Conservation (phyloP, 2,888 invertebrate genomes). For the Ectemnius continuus region DNA sequence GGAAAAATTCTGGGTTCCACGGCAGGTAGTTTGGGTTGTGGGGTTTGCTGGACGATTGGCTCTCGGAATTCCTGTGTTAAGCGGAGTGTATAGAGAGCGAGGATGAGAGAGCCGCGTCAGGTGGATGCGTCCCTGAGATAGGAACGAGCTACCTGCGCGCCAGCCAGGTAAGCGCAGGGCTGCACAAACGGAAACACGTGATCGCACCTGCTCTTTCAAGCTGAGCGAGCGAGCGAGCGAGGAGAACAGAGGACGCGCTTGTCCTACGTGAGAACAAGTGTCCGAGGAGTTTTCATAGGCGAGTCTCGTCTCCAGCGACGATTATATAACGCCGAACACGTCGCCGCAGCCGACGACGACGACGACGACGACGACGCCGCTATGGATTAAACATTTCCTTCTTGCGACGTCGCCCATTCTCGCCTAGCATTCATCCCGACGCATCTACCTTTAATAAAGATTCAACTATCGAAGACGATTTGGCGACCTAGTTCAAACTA, state of each 20-base stretch:
- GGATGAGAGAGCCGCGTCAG: too few species aligned
- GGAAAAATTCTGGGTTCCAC: too few species aligned
- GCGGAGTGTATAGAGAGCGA: too few species aligned
- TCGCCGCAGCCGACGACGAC: too few species aligned
- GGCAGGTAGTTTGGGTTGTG: too few species aligned
- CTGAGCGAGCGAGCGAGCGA: too few species aligned
- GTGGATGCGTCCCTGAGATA: conserved; percentile 33
- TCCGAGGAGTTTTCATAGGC: conserved; percentile 24
- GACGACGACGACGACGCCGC: too few species aligned
- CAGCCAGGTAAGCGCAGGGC: conserved; percentile 24
- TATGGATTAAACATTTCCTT: neutral
- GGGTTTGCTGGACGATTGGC: too few species aligned
- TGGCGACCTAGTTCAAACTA: too few species aligned
- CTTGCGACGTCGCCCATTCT: neutral
- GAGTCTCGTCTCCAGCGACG: conserved; percentile 1
- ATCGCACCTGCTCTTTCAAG: conserved; percentile 21
- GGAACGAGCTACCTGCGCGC: conserved; percentile 36
- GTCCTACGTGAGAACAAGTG: conserved; percentile 47
- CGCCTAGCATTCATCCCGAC: neutral
- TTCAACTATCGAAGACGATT: too few species aligned
- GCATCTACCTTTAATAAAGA: too few species aligned
- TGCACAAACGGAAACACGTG: conserved; percentile 50
- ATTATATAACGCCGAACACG: conserved; percentile 16
- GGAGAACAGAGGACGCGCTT: conserved; percentile 5
- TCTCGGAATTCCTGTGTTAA: too few species aligned